These are phyloP conservation scores for Leptinotarsa rubiginosa DNA, from an alignment of 2,888 invertebrate species.

Conservation along the genomic window DNA sequence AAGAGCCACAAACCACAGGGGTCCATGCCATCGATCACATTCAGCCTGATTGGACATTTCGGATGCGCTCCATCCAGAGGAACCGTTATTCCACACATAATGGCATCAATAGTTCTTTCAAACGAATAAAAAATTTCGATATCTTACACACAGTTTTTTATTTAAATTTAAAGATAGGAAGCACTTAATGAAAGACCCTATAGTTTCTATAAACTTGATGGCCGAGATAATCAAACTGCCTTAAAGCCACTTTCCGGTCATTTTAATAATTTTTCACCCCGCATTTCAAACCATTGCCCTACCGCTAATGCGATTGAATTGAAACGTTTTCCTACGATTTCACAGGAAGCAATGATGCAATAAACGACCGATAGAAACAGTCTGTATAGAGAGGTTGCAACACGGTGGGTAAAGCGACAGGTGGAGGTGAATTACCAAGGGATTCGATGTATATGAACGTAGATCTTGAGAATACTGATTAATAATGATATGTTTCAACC, in stretches of 20 bases:
- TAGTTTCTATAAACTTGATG: too few species aligned
- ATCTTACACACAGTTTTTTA: too few species aligned
- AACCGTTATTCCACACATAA: too few species aligned
- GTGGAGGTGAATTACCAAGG: background rate
- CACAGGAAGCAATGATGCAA: constrained; percentile 1
- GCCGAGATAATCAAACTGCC: background rate
- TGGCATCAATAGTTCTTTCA: too few species aligned
- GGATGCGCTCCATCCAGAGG: too few species aligned
- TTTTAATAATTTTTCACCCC: background rate
- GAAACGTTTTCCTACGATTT: background rate
- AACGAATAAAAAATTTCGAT: too few species aligned
- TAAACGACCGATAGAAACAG: background rate
- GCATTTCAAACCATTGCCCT: background rate
- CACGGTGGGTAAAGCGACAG: background rate
- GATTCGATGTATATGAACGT: background rate
- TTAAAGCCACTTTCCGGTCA: background rate
- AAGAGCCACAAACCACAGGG: too few species aligned
- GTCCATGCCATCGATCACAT: too few species aligned
- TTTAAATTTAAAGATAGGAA: too few species aligned
- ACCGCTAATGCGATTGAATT: background rate
- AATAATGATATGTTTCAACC: too few species aligned
- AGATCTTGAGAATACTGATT: background rate
- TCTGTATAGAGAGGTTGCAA: background rate
- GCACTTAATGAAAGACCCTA: too few species aligned
- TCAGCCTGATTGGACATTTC: too few species aligned